Evolutionary conservation across 1,140 invertebrate genomes (phyloP), one percentile per base, ranked within the genome.

Genomic region (Hyphantria cunea): DNA sequence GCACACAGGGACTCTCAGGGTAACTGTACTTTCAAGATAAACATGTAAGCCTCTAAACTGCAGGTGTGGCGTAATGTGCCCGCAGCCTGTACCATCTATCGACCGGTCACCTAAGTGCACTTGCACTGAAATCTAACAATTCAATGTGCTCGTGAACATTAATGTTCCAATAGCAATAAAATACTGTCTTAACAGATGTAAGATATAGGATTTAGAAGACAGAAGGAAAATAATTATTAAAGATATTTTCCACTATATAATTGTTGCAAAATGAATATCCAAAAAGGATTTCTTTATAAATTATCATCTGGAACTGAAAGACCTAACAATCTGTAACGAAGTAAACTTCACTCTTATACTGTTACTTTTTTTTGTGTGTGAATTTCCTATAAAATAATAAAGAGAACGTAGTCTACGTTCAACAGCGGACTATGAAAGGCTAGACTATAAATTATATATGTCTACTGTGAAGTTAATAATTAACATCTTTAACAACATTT

Each of bases 11-110:
- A 72, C 68, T 73, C 72, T 65, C 76, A 48, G 14, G 60, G 48
- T 77, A 77, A 80, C 71, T 70, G 76, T 74, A 62, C 13, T 66
- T 15, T 15, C 34, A 62, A 78, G 70, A 78, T 75, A 72, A 79
- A 67, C 34, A 62, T 64, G 59, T 74, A 68, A 68, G 66, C 68
- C 63, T 76, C 70, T 17, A 53, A 64, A 68, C 45, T 66, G 75
- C 80, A 84, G 84, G 82, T 84, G 80, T 84, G 77, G 74, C 73
- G 74, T 68, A 83, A 80, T 58, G 51, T 55, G 72, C 53, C 73
- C 73, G 73, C 70, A 76, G 72, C 68, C 69, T 70, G 74, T 67
- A 68, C 55, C 39, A 59, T 53, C 71, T 82, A 85, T 85, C 80
- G 82, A 82, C 78, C 79, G 72, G 60, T 60, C 63, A 70, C 44